phyloP scores from a whole-genome alignment of 1,140 invertebrate genomes.

The Kradibia gibbosae region DNA sequence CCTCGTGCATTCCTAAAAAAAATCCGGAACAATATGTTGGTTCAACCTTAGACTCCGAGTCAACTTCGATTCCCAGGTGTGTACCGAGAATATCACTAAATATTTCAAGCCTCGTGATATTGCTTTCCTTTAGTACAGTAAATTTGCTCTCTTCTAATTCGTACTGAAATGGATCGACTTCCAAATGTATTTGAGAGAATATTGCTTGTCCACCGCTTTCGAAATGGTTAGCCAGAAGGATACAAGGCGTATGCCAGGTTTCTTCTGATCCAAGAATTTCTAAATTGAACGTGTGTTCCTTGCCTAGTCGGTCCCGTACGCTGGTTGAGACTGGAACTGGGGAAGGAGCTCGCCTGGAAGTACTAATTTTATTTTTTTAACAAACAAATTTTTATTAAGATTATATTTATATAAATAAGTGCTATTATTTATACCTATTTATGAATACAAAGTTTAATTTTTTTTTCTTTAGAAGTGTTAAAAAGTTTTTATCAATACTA shows the following conservation, averaged over 20 bases:
- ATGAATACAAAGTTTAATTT: too few species aligned
- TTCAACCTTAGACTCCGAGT: slow-evolving; percentile 53
- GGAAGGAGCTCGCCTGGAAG: slow-evolving; percentile 63
- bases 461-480: too few species aligned
- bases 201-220: slow-evolving; percentile 79
- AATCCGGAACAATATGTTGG: slow-evolving; percentile 78
- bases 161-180: slow-evolving; percentile 74
- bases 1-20: slow-evolving; percentile 85
- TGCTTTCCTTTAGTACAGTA: slow-evolving; percentile 76
- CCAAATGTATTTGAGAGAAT: slow-evolving; percentile 82
- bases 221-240: slow-evolving; percentile 80
- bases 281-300: slow-evolving; percentile 80
- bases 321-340: slow-evolving; percentile 74
- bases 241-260: slow-evolving; percentile 87
- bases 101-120: slow-evolving; percentile 82
- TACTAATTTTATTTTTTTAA: slow-evolving; percentile 12
- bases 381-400: background rate
- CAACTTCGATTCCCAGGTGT: slow-evolving; percentile 81
- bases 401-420: background rate
- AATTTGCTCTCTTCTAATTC: slow-evolving; percentile 77
- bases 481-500: background rate
- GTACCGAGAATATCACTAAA: slow-evolving; percentile 82
- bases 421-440: too few species aligned
- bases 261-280: slow-evolving; percentile 86
- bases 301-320: slow-evolving; percentile 78